Percentiles rank a stretch among this genome's conserved stretches.
phyloP scores from a whole-genome alignment of 2,888 invertebrate genomes.

The Cataglyphis livida region DNA sequence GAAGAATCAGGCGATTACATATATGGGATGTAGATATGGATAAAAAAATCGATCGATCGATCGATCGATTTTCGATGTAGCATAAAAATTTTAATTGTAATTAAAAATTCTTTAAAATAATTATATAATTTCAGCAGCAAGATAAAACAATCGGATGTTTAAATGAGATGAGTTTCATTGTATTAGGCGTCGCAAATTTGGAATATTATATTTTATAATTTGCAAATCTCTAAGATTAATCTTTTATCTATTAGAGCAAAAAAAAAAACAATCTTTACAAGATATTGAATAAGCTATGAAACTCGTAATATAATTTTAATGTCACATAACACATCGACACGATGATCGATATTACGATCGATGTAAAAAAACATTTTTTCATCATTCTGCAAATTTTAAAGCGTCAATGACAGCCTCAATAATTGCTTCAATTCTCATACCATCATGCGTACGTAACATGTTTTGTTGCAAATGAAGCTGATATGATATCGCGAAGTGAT shows the following conservation, averaged over 20 bases:
- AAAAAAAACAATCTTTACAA: neutral
- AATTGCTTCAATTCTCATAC: neutral
- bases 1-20: neutral
- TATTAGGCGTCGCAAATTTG: neutral
- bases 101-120: neutral
- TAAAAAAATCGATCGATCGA: neutral
- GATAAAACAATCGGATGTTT: neutral
- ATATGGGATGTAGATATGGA: neutral
- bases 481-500: neutral
- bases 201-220: neutral
- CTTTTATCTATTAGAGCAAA: neutral
- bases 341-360: neutral
- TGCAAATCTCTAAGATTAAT: neutral
- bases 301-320: neutral
- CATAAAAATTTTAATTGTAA: neutral
- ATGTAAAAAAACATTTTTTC: neutral
- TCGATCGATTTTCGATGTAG: neutral
- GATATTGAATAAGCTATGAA: neutral
- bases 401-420: neutral
- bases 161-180: neutral
- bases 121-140: neutral
- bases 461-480: neutral
- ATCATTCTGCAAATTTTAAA: neutral
- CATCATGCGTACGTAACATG: neutral
- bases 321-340: neutral